Evolutionary conservation across 2,888 invertebrate species (phyloP).

Genomic region (Trissonchulus sp.): DNA sequence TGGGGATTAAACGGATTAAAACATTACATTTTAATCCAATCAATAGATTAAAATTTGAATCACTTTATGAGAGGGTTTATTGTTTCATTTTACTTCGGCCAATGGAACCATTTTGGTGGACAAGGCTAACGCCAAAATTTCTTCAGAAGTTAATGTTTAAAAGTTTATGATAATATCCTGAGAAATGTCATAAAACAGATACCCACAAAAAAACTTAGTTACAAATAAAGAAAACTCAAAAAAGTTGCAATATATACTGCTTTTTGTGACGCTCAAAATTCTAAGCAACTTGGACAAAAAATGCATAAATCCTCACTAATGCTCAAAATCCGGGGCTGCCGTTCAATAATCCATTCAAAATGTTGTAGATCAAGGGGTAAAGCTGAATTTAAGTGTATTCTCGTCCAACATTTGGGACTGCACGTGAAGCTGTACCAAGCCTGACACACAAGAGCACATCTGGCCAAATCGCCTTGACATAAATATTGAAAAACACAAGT

Average conservation of each 20-base stretch:
- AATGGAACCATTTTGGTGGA: too few species aligned
- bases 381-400: neutral
- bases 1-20: too few species aligned
- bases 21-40: too few species aligned
- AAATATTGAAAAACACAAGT: neutral
- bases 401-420: neutral
- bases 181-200: neutral
- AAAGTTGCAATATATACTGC: too few species aligned
- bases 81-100: too few species aligned
- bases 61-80: too few species aligned
- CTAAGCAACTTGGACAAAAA: neutral
- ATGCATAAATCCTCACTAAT: neutral
- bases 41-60: too few species aligned
- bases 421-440: neutral
- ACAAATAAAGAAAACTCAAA: too few species aligned
- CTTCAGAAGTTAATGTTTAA: too few species aligned
- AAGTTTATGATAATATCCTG: neutral
- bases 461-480: neutral
- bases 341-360: neutral
- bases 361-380: neutral
- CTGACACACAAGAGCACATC: neutral
- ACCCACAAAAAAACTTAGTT: too few species aligned
- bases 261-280: neutral
- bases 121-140: too few species aligned
- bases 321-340: neutral